Base-by-base conservation (phyloP, 1,140 invertebrate species). In the Chrysopa pallens region DNA sequence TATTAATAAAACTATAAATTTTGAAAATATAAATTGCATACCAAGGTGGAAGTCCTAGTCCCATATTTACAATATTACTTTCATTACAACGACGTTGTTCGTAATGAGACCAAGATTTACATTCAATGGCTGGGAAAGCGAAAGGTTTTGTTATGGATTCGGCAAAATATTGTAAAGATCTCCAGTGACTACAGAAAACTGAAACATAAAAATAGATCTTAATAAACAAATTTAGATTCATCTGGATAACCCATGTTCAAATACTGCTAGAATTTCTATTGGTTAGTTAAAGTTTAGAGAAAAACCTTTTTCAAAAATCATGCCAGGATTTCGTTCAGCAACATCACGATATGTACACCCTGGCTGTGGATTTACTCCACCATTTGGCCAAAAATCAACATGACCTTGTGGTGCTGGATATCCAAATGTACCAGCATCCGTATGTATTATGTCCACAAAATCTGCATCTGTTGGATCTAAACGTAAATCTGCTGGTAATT, bases 371-470 rank as follows among this genome's bases (percentile, higher is more conserved):
- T 70, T 66, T 15, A 61, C 61, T 1, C 78, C 77, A 5, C 72
- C 69, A 52, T 81, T 80, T 0, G 76, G 77, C 52, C 73, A 81
- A 56, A 83, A 83, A 53, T 84, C 80, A 0, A 71, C 72, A 52
- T 84, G 76, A n/a, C 73, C 80, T 47, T 73, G 59, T 2, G 73
- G 62, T 27, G 67, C 56, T 0, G 64, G 62, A 39, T 70, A 70
- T 1, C 78, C 76, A 39, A 78, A 68, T 9, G 66, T 60, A 0
- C 76, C 77, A 0, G 74, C 79, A 53, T 84, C 78, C 0, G 78
- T 78, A 52, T 87, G 83, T 45, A 85, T 83, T 4, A 82, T 71
- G 53, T 85, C 81, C 3, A 86, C 80, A 53, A 84, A 83, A 23
- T 64, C 57, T 1, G 82, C 82, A 53, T 84, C 80, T 0, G 59